Base-by-base conservation (phyloP, 2,113 vertebrate species). In the Triplophysa tibetana region DNA sequence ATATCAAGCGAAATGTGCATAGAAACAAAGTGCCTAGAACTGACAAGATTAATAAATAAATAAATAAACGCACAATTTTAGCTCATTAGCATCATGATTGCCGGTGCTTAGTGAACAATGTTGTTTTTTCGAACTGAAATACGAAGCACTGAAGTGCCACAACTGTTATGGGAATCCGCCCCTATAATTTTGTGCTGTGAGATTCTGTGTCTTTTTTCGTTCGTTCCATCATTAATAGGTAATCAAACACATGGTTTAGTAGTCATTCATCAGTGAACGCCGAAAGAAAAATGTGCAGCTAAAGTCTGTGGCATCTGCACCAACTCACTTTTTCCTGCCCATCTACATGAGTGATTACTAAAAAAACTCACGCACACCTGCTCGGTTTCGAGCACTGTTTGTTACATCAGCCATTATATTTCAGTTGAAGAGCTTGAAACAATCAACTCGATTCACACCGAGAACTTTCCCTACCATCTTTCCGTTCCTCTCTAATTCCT, bases 381-480 rank as follows among this genome's bases (percentile, higher is more conserved):
- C 70, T 41, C 60, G 14, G 10, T 70, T 62, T 52, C 45, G 67
- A 29, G 86, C 85, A 86, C 77, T 78, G 11, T 82, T 81, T 86
- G 79, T 87, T 79, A 79, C 75, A 41, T 72, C 85, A 81, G 85
- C 33, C 48, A 16, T 26, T 38, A 60, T 19, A 77, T 60, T 72
- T 58, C 12, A 23, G 58, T 45, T n/a, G 77, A 76, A 72, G 23
- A 58, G 33, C n/a, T 61, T 45, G 56, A 70, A 91, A 92, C 91
- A 93, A 92, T 89, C 88, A 86, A 78, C 29, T 75, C 83, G 85
- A 91, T 91, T 93, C 89, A 91, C 67, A 80, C 24, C 81, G 69
- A 87, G 84, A 91, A 29, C 41, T 61, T 64, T 50, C 43, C 58
- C 13, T 23, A 17, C 67, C 21, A 23, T 72, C 26, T 50, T 52